phyloP scores from a whole-genome alignment of 2,888 invertebrate genomes.

The Salpingus planirostris region DNA sequence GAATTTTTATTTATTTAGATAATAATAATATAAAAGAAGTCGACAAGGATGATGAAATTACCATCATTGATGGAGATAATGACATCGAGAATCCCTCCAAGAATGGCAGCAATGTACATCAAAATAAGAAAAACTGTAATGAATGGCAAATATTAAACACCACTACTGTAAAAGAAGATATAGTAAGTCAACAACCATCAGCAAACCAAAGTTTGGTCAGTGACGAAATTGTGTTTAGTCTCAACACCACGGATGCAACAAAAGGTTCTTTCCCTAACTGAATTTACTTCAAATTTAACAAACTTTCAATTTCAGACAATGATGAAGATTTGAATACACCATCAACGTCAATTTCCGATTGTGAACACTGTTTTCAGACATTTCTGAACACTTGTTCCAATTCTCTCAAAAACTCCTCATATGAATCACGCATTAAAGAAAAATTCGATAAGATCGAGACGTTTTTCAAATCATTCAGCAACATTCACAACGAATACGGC shows the following conservation, averaged over 20 bases:
- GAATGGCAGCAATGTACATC: not conserved
- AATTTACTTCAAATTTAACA: too few relatives aligned
- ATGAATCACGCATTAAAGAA: slow-evolving; percentile 2
- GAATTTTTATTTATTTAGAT: too few relatives aligned
- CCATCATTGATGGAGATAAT: not conserved
- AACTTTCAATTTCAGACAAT: too few relatives aligned
- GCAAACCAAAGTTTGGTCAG: too few relatives aligned
- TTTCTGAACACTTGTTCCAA: slow-evolving; percentile 7
- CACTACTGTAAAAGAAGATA: too few relatives aligned
- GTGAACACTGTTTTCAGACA: too few relatives aligned
- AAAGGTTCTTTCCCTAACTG: too few relatives aligned
- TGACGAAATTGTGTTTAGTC: too few relatives aligned
- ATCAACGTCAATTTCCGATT: too few relatives aligned
- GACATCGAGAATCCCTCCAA: not conserved
- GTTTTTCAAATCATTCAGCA: slow-evolving; percentile 4
- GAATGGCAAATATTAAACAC: slow-evolving; percentile 1
- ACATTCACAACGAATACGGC: slow-evolving; percentile 4
- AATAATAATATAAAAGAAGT: not conserved
- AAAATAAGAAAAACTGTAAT: not conserved
- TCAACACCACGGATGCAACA: slow-evolving; percentile 2
- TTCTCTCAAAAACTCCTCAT: slow-evolving; percentile 3
- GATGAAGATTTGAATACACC: too few relatives aligned
- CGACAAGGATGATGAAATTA: not conserved
- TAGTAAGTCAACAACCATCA: too few relatives aligned
- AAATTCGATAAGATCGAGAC: slow-evolving; percentile 5